Base-by-base conservation (phyloP, 2,888 invertebrate species). In the Drosophila maculinotata region DNA sequence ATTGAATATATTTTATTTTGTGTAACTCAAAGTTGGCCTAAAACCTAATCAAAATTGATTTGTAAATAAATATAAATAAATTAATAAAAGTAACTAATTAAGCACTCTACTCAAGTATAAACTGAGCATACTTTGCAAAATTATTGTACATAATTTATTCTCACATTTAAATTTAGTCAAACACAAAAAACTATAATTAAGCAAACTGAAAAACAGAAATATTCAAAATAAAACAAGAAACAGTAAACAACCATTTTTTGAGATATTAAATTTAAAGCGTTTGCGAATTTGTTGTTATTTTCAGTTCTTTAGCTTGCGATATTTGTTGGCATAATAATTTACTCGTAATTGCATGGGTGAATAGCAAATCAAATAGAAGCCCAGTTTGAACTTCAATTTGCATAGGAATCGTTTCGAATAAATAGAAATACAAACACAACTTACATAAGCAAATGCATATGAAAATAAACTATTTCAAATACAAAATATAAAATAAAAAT, bases 71-170 rank as follows among this genome's bases (percentile, higher is more conserved):
- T 53, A 71, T 26, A 23, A 36, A 62, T 36, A n/a, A n/a, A 53
- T 60, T 30, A 20, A 63, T 14, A 30, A 45, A 23, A 35, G 33
- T 12, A 41, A 10, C 44, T 9, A 53, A 31, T 15, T 2, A 23
- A 49, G 10, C 15, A 52, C 65, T 74, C 33, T 39, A 69, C 63
- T 69, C 54, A 69, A 76, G 66, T 67, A 76, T 58, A 67, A 57
- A 52, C n/a, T 14, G 54, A 73, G 65, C 44, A 23, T 41, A 48
- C 28, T 64, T 63, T 44, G 51, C 65, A 30, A 65, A 59, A 63
- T 41, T 67, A 67, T 36, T 80, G 80, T 80, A 80, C 45, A 80
- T 86, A 80, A 86, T 72, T 83, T 79, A 76, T 83, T 54, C 57
- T 48, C 44, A 66, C 39, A 69, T 58, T 84, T 84, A 69, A 41